Conservation (phyloP, 2,113 vertebrate species). For the Ameiurus melas region DNA sequence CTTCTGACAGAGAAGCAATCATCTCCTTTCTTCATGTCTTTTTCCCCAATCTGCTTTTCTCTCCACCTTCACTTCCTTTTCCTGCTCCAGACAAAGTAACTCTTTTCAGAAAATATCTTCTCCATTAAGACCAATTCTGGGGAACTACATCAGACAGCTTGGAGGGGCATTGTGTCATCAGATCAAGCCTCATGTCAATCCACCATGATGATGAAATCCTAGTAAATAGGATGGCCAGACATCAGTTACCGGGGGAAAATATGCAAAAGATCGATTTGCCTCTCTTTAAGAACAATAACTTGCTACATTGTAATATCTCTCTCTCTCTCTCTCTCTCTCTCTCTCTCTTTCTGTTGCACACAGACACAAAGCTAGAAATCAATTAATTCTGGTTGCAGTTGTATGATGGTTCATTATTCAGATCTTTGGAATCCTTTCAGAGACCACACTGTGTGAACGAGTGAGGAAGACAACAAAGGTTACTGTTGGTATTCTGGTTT, state of each 20-base stretch:
- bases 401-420: conserved; percentile 43
- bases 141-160: conserved; percentile 30
- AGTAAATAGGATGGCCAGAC: conserved; percentile 23
- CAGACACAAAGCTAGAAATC: conserved; percentile 26
- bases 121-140: conserved; percentile 32
- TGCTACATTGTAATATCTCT: conserved; percentile 22
- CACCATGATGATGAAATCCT: conserved; percentile 36
- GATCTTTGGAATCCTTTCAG: conserved; percentile 36
- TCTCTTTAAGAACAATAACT: conserved; percentile 32
- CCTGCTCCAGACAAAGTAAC: conserved; percentile 24
- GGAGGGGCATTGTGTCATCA: conserved; percentile 36
- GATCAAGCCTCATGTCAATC: conserved; percentile 33
- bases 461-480: conserved; percentile 48
- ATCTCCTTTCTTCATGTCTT: conserved; percentile 41
- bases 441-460: conserved; percentile 23
- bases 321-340: conserved; percentile 6
- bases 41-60: not conserved
- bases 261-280: conserved; percentile 20
- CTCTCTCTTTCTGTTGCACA: not conserved
- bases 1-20: conserved; percentile 30
- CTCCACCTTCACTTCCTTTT: not conserved
- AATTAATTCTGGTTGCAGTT: conserved; percentile 33
- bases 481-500: conserved; percentile 46
- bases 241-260: conserved; percentile 21
- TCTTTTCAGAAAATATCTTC: conserved; percentile 26